A percentile compares a stretch with the other conserved stretches of the same genome.
These are phyloP conservation scores for Hesperophylax magnus DNA, from an alignment of 1,140 invertebrate species.

Conservation along the genomic window DNA sequence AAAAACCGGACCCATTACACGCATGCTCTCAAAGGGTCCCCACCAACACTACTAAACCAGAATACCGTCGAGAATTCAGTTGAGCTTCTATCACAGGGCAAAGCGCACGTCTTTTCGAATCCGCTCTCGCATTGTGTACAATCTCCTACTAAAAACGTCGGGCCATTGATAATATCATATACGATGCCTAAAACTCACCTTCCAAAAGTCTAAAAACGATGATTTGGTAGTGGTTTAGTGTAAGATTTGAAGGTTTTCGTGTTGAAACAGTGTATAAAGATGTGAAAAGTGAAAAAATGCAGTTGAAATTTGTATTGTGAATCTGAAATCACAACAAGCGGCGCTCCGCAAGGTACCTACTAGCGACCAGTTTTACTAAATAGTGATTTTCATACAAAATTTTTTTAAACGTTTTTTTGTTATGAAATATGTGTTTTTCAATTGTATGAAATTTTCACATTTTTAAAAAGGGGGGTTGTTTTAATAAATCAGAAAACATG, in stretches of 20 bases:
- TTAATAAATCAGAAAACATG: not conserved
- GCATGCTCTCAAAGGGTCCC: constrained; percentile 23
- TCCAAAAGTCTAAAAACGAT: too few relatives aligned
- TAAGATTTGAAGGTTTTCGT: not conserved
- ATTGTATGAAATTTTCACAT: not conserved
- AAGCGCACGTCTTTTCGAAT: too few relatives aligned
- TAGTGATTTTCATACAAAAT: not conserved
- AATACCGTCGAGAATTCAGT: not conserved
- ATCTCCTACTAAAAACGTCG: too few relatives aligned
- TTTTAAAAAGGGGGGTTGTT: not conserved
- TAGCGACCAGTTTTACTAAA: not conserved
- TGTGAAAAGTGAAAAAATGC: not conserved
- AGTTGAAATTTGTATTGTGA: not conserved
- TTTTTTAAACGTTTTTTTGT: not conserved
- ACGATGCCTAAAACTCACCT: too few relatives aligned
- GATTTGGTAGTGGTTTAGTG: too few relatives aligned
- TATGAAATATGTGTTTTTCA: too few relatives aligned
- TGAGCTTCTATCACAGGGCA: not conserved
- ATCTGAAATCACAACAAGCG: too few relatives aligned
- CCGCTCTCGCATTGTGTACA: too few relatives aligned
- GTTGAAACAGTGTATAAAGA: not conserved
- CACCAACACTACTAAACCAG: not conserved
- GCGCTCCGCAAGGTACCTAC: too few relatives aligned
- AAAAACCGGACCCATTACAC: not conserved
- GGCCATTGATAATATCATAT: too few relatives aligned